Evolutionary conservation across 2,888 invertebrate species (phyloP).

Genomic region (Bhutanitis thaidina): DNA sequence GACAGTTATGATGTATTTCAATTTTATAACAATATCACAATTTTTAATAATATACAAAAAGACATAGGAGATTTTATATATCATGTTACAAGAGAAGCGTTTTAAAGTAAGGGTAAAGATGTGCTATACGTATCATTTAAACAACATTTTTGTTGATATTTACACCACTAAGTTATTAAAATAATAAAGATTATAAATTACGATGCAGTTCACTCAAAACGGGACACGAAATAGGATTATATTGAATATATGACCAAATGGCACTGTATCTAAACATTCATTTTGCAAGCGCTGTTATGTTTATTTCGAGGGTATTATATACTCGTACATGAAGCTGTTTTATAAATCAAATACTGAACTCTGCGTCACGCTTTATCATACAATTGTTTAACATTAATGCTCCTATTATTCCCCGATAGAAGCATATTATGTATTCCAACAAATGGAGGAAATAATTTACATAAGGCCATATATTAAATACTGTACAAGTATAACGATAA

Average conservation of each 20-base stretch:
- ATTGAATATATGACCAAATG: slow-evolving; percentile 53
- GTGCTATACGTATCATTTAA: slow-evolving; percentile 48
- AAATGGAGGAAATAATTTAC: slow-evolving; percentile 70
- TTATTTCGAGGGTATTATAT: slow-evolving; percentile 48
- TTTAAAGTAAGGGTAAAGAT: slow-evolving; percentile 64
- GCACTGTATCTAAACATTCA: slow-evolving; percentile 47
- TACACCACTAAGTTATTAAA: slow-evolving; percentile 47
- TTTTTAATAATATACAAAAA: slow-evolving; percentile 78
- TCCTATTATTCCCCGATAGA: slow-evolving; percentile 45
- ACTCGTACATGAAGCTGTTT: slow-evolving; percentile 43
- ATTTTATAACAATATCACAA: slow-evolving; percentile 78
- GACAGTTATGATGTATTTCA: slow-evolving; percentile 57
- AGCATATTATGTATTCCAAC: slow-evolving; percentile 57
- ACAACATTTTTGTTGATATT: slow-evolving; percentile 50
- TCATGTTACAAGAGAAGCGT: slow-evolving; percentile 73
- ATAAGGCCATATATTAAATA: slow-evolving; percentile 77
- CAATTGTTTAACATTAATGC: slow-evolving; percentile 45
- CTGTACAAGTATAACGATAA: slow-evolving; percentile 77
- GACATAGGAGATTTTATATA: slow-evolving; percentile 67
- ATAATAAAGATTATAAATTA: slow-evolving; percentile 54
- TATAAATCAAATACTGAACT: slow-evolving; percentile 43
- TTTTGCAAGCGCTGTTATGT: slow-evolving; percentile 55
- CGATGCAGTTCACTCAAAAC: slow-evolving; percentile 49
- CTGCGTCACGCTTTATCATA: slow-evolving; percentile 41
- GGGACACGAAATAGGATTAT: slow-evolving; percentile 50